phyloP scores from a whole-genome alignment of 2,113 vertebrate species.

The Rallus limicola region DNA sequence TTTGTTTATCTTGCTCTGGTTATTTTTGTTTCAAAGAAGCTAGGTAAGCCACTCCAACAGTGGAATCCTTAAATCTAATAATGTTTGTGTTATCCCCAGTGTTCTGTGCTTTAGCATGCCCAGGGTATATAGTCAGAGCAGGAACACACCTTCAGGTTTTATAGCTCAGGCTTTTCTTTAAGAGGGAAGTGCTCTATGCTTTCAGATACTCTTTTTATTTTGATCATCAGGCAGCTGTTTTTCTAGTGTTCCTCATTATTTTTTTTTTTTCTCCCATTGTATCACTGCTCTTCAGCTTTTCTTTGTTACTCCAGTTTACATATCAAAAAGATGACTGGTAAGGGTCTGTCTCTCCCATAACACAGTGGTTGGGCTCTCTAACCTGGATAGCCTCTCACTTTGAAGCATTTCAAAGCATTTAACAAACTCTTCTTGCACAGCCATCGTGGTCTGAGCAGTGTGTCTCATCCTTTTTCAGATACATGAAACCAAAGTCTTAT shows the following conservation, averaged over 20 bases:
- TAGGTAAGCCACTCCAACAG: not conserved
- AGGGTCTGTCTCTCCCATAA: not conserved
- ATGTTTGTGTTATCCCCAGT: not conserved
- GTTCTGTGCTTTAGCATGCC: not conserved
- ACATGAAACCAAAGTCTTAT: not conserved
- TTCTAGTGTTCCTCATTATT: not conserved
- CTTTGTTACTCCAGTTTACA: not conserved
- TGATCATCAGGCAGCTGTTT: not conserved
- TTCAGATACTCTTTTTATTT: not conserved
- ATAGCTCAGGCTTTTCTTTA: not conserved
- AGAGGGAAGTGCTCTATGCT: not conserved
- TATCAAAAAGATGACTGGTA: not conserved
- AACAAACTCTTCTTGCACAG: not conserved
- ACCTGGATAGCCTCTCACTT: not conserved
- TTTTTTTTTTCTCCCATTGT: fast-evolving
- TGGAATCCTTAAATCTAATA: not conserved
- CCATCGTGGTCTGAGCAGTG: not conserved
- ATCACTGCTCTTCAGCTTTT: not conserved
- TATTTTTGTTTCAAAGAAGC: not conserved
- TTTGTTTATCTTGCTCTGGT: not conserved
- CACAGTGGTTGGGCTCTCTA: not conserved
- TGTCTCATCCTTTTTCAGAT: not conserved
- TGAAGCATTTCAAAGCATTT: not conserved
- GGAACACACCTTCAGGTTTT: not conserved
- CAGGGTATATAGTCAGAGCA: not conserved